Evolutionary conservation across 2,888 invertebrate genomes (phyloP).

Genomic region (Pterobdella sp.): DNA sequence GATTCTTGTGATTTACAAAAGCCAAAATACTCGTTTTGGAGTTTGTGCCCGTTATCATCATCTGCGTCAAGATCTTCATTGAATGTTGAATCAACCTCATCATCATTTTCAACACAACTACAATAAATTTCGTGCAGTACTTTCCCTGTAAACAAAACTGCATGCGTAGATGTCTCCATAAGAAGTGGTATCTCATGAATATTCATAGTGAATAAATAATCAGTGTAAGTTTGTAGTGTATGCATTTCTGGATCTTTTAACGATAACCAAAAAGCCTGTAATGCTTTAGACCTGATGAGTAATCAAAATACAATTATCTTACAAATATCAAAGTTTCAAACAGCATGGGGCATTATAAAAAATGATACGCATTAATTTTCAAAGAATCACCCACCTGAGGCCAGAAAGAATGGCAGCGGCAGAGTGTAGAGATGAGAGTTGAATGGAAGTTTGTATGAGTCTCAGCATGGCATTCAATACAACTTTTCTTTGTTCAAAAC

Average conservation of each 20-base stretch:
- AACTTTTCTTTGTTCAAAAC: constrained; percentile 78
- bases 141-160: neutral
- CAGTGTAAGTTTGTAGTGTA: constrained; percentile 56
- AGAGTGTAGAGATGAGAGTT: constrained; percentile 88
- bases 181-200: neutral
- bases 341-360: constrained; percentile 62
- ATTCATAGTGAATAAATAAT: constrained; percentile 6
- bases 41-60: neutral
- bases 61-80: neutral
- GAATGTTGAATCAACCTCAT: neutral
- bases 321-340: neutral
- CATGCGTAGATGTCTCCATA: neutral
- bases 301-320: neutral
- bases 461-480: constrained; percentile 77
- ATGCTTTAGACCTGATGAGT: constrained; percentile 74
- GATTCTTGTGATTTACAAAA: too few relatives aligned
- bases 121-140: constrained; percentile 2
- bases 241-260: constrained; percentile 61
- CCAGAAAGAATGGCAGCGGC: constrained; percentile 91
- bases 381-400: constrained; percentile 61
- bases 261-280: constrained; percentile 82
- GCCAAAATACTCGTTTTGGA: too few relatives aligned
- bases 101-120: neutral
- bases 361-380: neutral
- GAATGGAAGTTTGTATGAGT: constrained; percentile 82